Conservation (phyloP, 2,888 invertebrate genomes). For the Nebria brevicollis region DNA sequence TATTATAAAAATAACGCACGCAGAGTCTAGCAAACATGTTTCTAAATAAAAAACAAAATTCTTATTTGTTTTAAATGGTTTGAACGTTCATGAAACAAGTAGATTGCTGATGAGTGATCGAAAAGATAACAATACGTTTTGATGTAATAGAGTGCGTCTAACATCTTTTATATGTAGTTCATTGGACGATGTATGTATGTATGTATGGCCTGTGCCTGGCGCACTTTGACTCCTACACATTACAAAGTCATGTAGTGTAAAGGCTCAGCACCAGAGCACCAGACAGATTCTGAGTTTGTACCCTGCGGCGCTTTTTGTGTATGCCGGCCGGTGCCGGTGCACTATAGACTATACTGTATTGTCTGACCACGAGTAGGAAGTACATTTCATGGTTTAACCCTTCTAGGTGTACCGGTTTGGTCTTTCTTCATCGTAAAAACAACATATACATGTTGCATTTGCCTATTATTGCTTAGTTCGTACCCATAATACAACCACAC, state of each 20-base stretch:
- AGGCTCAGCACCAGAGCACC: background rate
- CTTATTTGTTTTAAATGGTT: background rate
- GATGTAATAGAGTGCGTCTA: background rate
- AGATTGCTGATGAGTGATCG: background rate
- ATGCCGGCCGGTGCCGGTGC: background rate
- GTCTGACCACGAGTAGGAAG: background rate
- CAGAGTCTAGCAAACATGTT: background rate
- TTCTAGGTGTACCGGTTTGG: slow-evolving; percentile 1
- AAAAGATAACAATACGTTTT: background rate
- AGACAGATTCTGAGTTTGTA: background rate
- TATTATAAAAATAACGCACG: background rate
- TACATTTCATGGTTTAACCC: background rate
- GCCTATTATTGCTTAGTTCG: background rate
- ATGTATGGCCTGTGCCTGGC: background rate
- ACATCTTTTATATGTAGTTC: background rate
- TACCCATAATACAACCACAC: background rate
- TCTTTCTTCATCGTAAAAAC: slow-evolving; percentile 1
- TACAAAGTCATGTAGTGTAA: background rate
- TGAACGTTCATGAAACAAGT: background rate
- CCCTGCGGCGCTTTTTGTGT: background rate
- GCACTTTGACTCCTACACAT: slow-evolving; percentile 1
- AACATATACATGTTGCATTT: slow-evolving; percentile 1
- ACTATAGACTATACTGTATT: background rate
- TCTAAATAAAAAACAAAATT: background rate
- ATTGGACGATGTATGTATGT: background rate